Percentiles rank a stretch among this genome's conserved stretches.
Evolutionary conservation across 1,140 invertebrate species (phyloP).

Genomic region (Musca domestica): DNA sequence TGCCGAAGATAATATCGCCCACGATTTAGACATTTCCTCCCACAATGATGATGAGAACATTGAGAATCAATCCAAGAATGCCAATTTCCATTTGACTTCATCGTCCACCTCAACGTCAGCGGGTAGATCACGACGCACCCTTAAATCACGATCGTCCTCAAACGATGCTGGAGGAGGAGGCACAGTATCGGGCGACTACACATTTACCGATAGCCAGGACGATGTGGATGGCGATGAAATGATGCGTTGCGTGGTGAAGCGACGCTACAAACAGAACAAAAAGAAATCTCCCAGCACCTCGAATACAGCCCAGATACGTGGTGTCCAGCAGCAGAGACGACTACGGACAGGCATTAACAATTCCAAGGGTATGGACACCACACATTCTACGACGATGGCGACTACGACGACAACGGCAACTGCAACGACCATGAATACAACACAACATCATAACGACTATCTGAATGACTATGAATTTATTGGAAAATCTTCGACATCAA

Average conservation of each 20-base stretch:
- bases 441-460: neutral
- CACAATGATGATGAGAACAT: slow-evolving; percentile 18
- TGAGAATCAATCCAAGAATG: slow-evolving; percentile 23
- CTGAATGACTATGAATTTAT: slow-evolving; percentile 7
- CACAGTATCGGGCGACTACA: neutral
- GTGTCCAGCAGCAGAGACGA: slow-evolving; percentile 42
- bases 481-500: slow-evolving; percentile 23
- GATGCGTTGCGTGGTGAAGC: slow-evolving; percentile 39
- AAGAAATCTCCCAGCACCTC: slow-evolving; percentile 36
- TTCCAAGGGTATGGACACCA: slow-evolving; percentile 38
- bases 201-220: slow-evolving; percentile 37
- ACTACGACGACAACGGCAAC: neutral
- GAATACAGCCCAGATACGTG: slow-evolving; percentile 27
- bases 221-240: slow-evolving; percentile 49
- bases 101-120: slow-evolving; percentile 29
- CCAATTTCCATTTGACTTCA: slow-evolving; percentile 17
- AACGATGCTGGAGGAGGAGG: neutral
- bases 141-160: slow-evolving; percentile 24
- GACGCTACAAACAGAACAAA: slow-evolving; percentile 50
- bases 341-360: slow-evolving; percentile 32
- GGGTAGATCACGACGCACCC: slow-evolving; percentile 5
- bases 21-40: slow-evolving; percentile 23
- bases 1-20: slow-evolving; percentile 11
- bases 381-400: neutral
- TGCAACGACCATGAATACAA: neutral